phyloP scores from a whole-genome alignment of 2,797 vertebrate genomes.

The Halcyon leucocephala region DNA sequence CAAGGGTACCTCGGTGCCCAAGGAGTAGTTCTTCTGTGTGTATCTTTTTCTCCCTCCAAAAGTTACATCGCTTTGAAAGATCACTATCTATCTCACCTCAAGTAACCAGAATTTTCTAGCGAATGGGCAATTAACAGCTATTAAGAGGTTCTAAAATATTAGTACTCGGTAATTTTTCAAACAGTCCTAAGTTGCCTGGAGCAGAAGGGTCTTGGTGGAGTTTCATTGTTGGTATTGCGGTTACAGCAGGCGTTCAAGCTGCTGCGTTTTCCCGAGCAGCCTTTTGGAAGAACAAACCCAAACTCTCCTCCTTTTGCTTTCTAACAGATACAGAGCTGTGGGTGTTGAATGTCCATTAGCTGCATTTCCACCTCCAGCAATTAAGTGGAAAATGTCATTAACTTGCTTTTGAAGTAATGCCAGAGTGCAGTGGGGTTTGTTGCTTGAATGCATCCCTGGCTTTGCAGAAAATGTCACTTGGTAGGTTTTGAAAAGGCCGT shows the following conservation, averaged over 20 bases:
- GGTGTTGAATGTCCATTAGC: not conserved
- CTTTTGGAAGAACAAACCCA: not conserved
- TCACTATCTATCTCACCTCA: not conserved
- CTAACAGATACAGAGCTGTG: not conserved
- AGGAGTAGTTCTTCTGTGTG: rapidly evolving
- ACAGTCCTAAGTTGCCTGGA: not conserved
- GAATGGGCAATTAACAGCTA: not conserved
- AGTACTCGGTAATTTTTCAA: not conserved
- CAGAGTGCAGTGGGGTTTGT: not conserved
- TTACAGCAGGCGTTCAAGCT: not conserved
- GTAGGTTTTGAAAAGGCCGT: not conserved
- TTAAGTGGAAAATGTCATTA: not conserved
- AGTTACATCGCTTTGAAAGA: not conserved
- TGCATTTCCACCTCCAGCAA: not conserved
- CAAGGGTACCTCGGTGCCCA: not conserved
- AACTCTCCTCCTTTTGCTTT: not conserved
- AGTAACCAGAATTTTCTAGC: not conserved
- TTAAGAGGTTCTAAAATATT: not conserved
- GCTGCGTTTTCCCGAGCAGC: not conserved
- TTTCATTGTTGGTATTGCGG: not conserved
- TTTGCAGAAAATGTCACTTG: not conserved
- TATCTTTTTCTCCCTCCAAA: not conserved
- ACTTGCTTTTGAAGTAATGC: not conserved
- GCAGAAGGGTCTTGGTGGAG: not conserved
- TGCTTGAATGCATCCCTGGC: not conserved